phyloP scores from a whole-genome alignment of 2,888 invertebrate species.

The Drosophila mercatorum region DNA sequence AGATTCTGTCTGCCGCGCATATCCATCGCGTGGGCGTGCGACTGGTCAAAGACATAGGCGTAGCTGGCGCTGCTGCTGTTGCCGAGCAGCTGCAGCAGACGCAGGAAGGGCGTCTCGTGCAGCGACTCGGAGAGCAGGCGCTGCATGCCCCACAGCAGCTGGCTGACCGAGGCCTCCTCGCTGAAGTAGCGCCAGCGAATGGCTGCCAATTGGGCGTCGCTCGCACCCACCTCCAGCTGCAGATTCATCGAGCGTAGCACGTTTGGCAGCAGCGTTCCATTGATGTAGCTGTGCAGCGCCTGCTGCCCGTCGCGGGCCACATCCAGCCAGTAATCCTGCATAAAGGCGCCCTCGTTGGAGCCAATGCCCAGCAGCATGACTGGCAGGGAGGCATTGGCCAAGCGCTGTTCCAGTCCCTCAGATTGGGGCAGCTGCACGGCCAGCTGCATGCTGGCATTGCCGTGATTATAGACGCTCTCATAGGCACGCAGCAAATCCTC shows the following conservation, averaged over 20 bases:
- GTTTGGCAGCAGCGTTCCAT: slow-evolving; percentile 87
- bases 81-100: slow-evolving; percentile 74
- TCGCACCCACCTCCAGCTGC: slow-evolving; percentile 40
- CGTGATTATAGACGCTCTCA: slow-evolving; percentile 87
- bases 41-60: slow-evolving; percentile 83
- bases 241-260: slow-evolving; percentile 83
- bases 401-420: slow-evolving; percentile 25
- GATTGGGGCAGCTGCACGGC: slow-evolving; percentile 86
- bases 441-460: slow-evolving; percentile 87
- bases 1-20: slow-evolving; percentile 83
- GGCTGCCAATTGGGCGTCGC: slow-evolving; percentile 68
- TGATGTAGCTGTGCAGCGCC: slow-evolving; percentile 86
- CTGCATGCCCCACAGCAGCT: slow-evolving; percentile 82
- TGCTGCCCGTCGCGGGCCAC: slow-evolving; percentile 86
- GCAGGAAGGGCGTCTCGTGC: slow-evolving; percentile 83
- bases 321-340: slow-evolving; percentile 87
- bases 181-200: slow-evolving; percentile 83
- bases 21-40: slow-evolving; percentile 84
- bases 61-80: slow-evolving; percentile 55
- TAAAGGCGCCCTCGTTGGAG: slow-evolving; percentile 88
- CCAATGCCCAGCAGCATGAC: slow-evolving; percentile 89
- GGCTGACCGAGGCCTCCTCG: slow-evolving; percentile 64
- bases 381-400: slow-evolving; percentile 81
- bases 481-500: slow-evolving; percentile 87
- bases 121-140: slow-evolving; percentile 82